Evolutionary conservation across 2,113 vertebrate genomes (phyloP).

Genomic region (Pygoscelis antarcticus): DNA sequence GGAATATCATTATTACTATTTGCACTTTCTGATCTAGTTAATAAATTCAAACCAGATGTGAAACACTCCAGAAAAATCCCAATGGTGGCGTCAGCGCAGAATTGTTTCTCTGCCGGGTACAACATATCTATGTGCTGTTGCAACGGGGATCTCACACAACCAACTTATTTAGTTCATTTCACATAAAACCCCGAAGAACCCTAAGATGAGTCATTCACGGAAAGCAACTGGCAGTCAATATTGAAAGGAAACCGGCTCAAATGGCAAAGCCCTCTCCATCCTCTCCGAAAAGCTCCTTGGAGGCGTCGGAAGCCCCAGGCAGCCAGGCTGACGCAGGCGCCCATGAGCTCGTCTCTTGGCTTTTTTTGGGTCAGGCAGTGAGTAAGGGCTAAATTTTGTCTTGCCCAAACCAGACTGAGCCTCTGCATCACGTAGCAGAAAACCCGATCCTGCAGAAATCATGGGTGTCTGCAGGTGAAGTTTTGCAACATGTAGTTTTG

Average conservation of each 20-base stretch:
- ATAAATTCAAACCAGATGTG: neutral
- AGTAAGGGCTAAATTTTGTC: neutral
- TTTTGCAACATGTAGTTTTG: neutral
- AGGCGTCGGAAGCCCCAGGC: neutral
- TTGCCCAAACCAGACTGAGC: neutral
- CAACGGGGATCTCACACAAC: neutral
- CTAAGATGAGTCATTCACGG: fast-evolving
- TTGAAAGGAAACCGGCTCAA: neutral
- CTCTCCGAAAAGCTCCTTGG: neutral
- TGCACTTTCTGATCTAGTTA: neutral
- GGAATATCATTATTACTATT: neutral
- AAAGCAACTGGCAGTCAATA: neutral
- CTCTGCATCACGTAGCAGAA: neutral
- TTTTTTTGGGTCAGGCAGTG: neutral
- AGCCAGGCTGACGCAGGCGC: neutral
- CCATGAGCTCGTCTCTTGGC: neutral
- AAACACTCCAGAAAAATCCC: neutral
- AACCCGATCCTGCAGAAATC: fast-evolving
- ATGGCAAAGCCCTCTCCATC: neutral
- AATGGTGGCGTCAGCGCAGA: neutral
- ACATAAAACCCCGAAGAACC: fast-evolving
- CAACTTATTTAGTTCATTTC: neutral
- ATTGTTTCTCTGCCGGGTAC: neutral
- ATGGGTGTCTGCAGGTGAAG: neutral
- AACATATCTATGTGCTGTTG: fast-evolving